Conservation (phyloP, 2,888 invertebrate genomes). For the Neoitamus cyanurus region DNA sequence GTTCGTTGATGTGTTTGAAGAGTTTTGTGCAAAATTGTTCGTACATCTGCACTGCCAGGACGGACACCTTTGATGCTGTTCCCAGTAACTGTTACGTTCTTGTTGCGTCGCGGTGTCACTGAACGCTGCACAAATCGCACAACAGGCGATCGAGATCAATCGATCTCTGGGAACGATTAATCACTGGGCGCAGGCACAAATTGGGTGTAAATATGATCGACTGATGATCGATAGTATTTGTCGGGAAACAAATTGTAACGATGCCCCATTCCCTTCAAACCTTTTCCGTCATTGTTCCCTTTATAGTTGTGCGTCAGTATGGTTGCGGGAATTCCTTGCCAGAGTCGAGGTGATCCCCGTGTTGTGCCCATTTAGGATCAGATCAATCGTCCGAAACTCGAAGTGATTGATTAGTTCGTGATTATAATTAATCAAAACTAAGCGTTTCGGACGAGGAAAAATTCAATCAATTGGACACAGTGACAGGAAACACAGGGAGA, state of each 20-base stretch:
- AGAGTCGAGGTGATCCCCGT: constrained; percentile 12
- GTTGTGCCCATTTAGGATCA: constrained; percentile 40
- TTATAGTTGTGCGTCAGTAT: not conserved
- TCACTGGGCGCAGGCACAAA: constrained; percentile 49
- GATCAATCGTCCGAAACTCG: constrained; percentile 1
- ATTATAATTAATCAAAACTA: constrained; percentile 52
- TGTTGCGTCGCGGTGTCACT: not conserved
- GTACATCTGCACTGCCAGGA: not conserved
- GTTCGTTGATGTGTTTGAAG: not conserved
- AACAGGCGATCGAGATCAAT: constrained; percentile 17
- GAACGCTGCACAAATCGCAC: not conserved
- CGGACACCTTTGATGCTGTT: not conserved
- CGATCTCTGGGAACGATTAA: constrained; percentile 44
- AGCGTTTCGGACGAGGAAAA: constrained; percentile 13
- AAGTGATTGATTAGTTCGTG: constrained; percentile 52
- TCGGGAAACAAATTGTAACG: constrained; percentile 51
- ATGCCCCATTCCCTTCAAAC: not conserved
- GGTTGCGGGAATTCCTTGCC: not conserved
- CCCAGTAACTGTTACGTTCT: not conserved
- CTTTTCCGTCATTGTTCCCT: constrained; percentile 5
- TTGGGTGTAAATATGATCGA: constrained; percentile 53
- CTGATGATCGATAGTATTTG: constrained; percentile 51
- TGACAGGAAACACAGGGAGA: constrained; percentile 17
- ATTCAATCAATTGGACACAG: constrained; percentile 30
- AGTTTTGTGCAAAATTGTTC: not conserved